These are phyloP conservation scores for Hybognathus amarus DNA, from an alignment of 2,797 vertebrate genomes.

Conservation along the genomic window DNA sequence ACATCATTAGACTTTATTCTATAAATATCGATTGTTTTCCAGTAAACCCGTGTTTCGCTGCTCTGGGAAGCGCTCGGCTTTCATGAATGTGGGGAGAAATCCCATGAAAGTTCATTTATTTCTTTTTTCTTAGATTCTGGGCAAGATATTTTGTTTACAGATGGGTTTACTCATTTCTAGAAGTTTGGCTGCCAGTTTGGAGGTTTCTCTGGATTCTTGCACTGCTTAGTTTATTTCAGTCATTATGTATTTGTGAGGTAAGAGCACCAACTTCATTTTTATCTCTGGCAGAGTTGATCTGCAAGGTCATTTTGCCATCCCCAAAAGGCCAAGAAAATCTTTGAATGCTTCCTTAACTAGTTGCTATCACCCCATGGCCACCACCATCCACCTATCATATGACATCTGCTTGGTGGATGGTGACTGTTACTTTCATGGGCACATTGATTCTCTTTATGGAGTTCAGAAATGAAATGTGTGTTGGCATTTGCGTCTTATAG, in stretches of 20 bases:
- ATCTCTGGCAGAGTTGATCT: background rate
- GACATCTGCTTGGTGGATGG: constrained; percentile 10
- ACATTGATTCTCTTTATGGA: constrained; percentile 67
- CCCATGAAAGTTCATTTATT: background rate
- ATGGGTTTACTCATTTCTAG: constrained; percentile 76
- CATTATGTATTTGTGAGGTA: constrained; percentile 51
- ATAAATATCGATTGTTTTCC: constrained; percentile 22
- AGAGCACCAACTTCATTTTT: background rate
- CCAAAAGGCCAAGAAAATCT: background rate
- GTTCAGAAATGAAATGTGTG: constrained; percentile 67
- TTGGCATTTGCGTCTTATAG: constrained; percentile 63
- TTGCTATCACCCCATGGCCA: constrained; percentile 57
- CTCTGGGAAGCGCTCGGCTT: background rate
- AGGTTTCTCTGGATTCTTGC: constrained; percentile 55
- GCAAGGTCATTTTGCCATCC: background rate
- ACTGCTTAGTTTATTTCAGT: constrained; percentile 67
- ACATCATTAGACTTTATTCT: constrained; percentile 15
- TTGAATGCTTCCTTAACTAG: background rate
- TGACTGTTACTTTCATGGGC: constrained; percentile 49
- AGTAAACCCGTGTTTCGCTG: background rate
- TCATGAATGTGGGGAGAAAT: background rate
- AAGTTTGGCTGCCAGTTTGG: constrained; percentile 63
- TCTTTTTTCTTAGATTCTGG: constrained; percentile 54
- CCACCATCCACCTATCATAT: constrained; percentile 38
- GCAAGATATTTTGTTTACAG: constrained; percentile 57